Percentiles rank a stretch among this genome's conserved stretches.
Conservation (phyloP, 2,888 invertebrate genomes). For the Mantis religiosa region DNA sequence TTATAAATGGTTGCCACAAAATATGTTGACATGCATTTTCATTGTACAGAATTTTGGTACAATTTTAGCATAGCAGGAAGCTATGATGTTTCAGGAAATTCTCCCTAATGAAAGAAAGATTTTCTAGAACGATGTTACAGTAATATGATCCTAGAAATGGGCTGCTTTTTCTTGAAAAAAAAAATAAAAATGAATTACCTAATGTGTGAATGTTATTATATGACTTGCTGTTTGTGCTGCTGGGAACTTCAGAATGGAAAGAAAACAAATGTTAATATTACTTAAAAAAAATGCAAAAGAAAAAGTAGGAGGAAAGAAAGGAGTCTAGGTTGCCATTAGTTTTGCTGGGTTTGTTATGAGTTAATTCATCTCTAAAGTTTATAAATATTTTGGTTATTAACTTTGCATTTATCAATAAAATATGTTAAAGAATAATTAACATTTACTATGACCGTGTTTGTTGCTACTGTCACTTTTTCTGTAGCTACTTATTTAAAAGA, state of each 20-base stretch:
- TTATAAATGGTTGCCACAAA: no score
- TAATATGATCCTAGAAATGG: no score
- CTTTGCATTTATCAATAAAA: neutral
- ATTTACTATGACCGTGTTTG: neutral
- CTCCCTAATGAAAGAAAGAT: no score
- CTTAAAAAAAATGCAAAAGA: neutral
- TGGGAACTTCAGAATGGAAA: neutral
- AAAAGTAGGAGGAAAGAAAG: neutral
- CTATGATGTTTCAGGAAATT: no score
- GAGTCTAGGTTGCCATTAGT: neutral
- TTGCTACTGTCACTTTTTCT: neutral
- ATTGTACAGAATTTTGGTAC: no score
- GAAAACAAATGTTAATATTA: neutral
- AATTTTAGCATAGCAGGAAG: no score
- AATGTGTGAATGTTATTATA: no score
- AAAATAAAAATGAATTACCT: no score
- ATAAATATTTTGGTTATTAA: neutral
- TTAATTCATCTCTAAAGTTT: neutral
- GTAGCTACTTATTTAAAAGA: neutral
- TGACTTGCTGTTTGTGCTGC: neutral
- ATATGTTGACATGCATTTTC: no score
- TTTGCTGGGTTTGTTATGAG: neutral
- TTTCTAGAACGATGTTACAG: no score
- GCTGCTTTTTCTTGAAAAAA: no score
- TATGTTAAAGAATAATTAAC: neutral